Conservation (phyloP, 2,113 vertebrate species). For the Telmatochromis sp. region DNA sequence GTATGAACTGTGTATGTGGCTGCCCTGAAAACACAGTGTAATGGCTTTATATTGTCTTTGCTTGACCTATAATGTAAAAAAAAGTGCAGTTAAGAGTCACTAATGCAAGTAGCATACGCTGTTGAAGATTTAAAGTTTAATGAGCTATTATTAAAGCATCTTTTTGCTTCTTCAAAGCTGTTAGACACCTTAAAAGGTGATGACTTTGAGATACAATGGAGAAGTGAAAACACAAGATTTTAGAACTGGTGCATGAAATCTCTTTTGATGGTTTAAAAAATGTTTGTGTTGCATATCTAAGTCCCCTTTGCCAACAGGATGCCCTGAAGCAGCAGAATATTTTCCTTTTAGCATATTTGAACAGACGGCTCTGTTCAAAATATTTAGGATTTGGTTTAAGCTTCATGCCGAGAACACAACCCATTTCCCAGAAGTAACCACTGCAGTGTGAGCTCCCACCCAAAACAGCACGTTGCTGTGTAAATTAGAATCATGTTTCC, state of each 20-base stretch:
- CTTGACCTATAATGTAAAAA: neutral
- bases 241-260: neutral
- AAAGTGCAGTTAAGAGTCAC: neutral
- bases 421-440: neutral
- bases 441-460: neutral
- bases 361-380: neutral
- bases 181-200: neutral
- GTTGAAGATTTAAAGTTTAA: neutral
- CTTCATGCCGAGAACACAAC: neutral
- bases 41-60: neutral
- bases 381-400: neutral
- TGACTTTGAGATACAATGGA: neutral
- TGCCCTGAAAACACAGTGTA: neutral
- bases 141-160: neutral
- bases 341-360: neutral
- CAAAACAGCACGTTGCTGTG: neutral
- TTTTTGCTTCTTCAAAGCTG: neutral
- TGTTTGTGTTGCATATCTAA: neutral
- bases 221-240: neutral
- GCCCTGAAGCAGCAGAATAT: neutral
- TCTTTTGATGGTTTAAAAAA: neutral
- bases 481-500: neutral
- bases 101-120: fast-evolving
- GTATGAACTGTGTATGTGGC: neutral
- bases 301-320: neutral